Evolutionary conservation across 1,140 invertebrate species (phyloP).

Genomic region (Papilio aristodemus): DNA sequence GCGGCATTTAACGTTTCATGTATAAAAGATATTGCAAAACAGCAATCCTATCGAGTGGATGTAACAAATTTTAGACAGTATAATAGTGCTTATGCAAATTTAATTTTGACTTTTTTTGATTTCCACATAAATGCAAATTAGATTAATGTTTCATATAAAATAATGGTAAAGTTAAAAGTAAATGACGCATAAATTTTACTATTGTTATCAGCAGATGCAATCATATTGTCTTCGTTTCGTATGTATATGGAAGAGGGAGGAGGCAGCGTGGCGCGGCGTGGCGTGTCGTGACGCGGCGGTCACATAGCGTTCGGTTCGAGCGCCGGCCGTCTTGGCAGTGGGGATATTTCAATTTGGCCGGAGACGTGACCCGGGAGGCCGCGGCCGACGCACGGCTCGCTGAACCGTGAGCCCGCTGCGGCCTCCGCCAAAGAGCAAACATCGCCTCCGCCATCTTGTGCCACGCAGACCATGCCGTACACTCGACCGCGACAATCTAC

Average conservation of each 20-base stretch:
- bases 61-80: too few species aligned
- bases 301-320: constrained; percentile 47
- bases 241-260: constrained; percentile 48
- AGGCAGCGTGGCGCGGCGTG: constrained; percentile 27
- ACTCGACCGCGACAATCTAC: constrained; percentile 73
- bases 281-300: constrained; percentile 39
- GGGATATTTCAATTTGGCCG: constrained; percentile 79
- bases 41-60: too few species aligned
- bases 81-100: too few species aligned
- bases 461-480: constrained; percentile 73
- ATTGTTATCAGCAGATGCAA: constrained; percentile 8
- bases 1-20: too few species aligned
- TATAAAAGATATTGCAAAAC: too few species aligned
- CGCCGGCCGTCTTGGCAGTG: constrained; percentile 57
- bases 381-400: constrained; percentile 69
- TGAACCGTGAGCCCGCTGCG: constrained; percentile 76
- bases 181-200: not conserved
- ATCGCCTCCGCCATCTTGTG: constrained; percentile 78
- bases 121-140: too few species aligned
- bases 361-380: constrained; percentile 76
- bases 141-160: too few species aligned
- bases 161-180: too few species aligned
- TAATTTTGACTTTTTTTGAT: too few species aligned
- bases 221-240: constrained; percentile 25
- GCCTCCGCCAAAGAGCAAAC: constrained; percentile 78